Conservation (phyloP, 2,797 vertebrate species). For the Alcedo quadribrachys region DNA sequence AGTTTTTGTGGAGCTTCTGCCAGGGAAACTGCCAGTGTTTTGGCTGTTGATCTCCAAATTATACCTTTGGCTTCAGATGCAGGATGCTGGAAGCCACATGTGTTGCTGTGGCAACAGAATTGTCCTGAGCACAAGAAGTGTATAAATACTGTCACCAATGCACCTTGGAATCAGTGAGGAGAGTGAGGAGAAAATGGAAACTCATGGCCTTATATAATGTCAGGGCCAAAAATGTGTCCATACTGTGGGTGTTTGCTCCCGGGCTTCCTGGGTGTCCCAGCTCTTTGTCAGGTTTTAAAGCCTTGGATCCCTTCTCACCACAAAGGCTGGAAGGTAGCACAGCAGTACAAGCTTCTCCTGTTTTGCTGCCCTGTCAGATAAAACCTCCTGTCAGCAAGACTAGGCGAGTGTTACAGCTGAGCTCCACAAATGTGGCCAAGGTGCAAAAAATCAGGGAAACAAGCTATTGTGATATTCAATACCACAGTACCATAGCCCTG, state of each 20-base stretch:
- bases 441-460: not conserved
- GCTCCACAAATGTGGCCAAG: not conserved
- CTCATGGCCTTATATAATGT: conserved; percentile 61
- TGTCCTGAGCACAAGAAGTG: conserved; percentile 77
- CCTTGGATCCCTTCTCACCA: not conserved
- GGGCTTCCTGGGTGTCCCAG: not conserved
- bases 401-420: not conserved
- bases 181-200: conserved; percentile 77
- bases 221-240: conserved; percentile 57
- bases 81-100: conserved; percentile 57
- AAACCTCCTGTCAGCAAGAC: not conserved
- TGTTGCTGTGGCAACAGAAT: conserved; percentile 82
- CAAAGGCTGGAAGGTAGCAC: not conserved
- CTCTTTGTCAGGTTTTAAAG: not conserved
- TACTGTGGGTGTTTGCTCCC: not conserved
- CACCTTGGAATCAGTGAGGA: conserved; percentile 77
- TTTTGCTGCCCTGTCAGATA: not conserved
- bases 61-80: conserved; percentile 73
- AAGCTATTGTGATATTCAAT: not conserved
- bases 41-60: conserved; percentile 81
- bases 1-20: conserved; percentile 42
- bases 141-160: conserved; percentile 80
- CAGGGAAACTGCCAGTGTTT: conserved; percentile 60
- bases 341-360: not conserved
- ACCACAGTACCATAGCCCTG: not conserved